Base-by-base conservation (phyloP, 1,140 invertebrate species). In the Telenomus remus region DNA sequence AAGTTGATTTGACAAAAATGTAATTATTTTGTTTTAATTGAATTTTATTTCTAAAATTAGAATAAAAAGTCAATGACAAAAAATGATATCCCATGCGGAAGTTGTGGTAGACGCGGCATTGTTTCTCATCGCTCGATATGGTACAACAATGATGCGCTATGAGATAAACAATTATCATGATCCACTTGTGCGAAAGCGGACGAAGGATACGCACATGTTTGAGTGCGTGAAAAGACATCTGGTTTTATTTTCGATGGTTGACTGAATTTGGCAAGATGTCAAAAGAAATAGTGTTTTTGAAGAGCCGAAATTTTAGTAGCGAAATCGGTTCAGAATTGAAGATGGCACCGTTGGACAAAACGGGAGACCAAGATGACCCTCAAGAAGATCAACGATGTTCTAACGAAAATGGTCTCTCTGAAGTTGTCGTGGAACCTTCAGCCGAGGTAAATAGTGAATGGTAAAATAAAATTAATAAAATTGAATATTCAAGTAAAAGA, bases 51-150 rank as follows among this genome's bases (percentile, higher is more conserved):
- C 1, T 27, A 27, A 27, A 27, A 27, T 3, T 6, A 27, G 6
- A 27, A 27, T 27, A 27, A 27, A 27, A 27, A 1, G 19, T 27
- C 6, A 3, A 6, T 27, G 19, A 27, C 60, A 47, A 64, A 64
- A 47, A 1, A 4, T 47, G 60, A 64, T 64, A 64, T 54, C 54
- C 60, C 60, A 48, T 27, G 50, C 50, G 60, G 60, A 64, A 64
- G 60, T 64, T 64, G 60, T 14, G 60, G 60, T 64, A 27, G 1
- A 6, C 19, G 19, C 39, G 43, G 37, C 59, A 53, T 63, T 63
- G 59, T 63, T 53, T 12, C 11, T 9, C 13, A 37, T 46, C 37
- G 13, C 50, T 47, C 11, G 44, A 54, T 64, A 64, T 64, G 60
- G 60, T 39, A 48, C 42, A 64, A 53, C 43, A 64, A 47, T 19